Percentiles rank a stretch among this genome's conserved stretches.
Conservation (phyloP, 2,888 invertebrate species). For the Apantesis nais region DNA sequence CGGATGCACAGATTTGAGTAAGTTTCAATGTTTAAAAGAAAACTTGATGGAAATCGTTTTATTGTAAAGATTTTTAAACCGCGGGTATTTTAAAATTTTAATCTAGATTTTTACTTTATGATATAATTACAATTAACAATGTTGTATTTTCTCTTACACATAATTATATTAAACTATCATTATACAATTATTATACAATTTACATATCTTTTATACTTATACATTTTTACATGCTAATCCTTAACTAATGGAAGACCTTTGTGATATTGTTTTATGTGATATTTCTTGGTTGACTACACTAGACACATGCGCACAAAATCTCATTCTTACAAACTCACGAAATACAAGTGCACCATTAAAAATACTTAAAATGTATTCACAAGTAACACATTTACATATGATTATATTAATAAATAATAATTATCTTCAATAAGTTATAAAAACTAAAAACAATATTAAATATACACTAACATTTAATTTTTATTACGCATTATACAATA, state of each 20-base stretch:
- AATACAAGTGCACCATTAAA: not conserved
- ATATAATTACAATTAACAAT: not conserved
- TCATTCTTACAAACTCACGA: not conserved
- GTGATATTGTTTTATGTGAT: constrained; percentile 85
- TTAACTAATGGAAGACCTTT: constrained; percentile 78
- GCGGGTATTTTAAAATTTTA: not conserved
- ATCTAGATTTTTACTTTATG: not conserved
- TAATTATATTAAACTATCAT: not conserved
- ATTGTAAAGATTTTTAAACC: not conserved
- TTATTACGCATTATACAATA: not conserved
- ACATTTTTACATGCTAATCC: constrained; percentile 37
- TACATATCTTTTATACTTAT: constrained; percentile 12
- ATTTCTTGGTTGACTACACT: constrained; percentile 81
- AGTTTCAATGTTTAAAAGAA: not conserved
- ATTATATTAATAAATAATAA: not conserved
- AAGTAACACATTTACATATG: not conserved
- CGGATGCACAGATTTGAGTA: not conserved
- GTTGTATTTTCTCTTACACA: not conserved
- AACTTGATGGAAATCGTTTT: not conserved
- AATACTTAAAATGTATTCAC: not conserved
- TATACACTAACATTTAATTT: not conserved
- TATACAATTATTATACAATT: not conserved
- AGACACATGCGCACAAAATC: constrained; percentile 28
- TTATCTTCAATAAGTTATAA: not conserved
- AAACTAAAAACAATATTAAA: not conserved